Evolutionary conservation across 2,797 vertebrate genomes (phyloP).

Genomic region (Onychomys leucogaster): DNA sequence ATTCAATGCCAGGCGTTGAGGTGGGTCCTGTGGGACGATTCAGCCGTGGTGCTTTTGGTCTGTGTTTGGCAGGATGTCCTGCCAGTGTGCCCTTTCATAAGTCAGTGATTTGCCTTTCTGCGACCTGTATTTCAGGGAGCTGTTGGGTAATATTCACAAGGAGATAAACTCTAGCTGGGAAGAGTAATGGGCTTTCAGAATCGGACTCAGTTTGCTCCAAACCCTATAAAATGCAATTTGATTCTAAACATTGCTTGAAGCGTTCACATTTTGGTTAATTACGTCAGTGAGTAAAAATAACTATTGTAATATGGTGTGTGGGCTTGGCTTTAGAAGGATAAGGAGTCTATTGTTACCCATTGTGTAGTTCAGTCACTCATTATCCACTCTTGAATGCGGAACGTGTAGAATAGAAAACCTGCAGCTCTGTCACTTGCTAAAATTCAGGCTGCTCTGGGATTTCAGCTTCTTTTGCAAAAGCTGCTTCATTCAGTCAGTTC

Average conservation of each 20-base stretch:
- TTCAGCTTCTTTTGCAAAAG: background rate
- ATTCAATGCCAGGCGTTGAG: background rate
- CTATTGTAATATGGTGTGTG: slow-evolving; percentile 76
- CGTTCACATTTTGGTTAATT: slow-evolving; percentile 77
- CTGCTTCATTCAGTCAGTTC: background rate
- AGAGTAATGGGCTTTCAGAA: slow-evolving; percentile 53
- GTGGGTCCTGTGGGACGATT: background rate
- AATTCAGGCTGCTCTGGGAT: background rate
- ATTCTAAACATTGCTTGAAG: slow-evolving; percentile 71
- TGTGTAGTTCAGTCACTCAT: slow-evolving; percentile 65
- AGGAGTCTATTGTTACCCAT: slow-evolving; percentile 75
- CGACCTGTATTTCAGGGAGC: background rate
- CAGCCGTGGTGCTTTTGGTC: background rate
- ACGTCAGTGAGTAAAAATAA: slow-evolving; percentile 80
- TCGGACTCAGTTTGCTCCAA: background rate
- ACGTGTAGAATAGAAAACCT: slow-evolving; percentile 10
- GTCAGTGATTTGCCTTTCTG: background rate
- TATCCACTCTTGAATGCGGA: slow-evolving; percentile 32
- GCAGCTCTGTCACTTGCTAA: slow-evolving; percentile 13
- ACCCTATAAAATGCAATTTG: slow-evolving; percentile 60
- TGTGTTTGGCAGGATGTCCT: background rate
- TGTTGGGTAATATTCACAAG: background rate
- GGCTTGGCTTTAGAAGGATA: slow-evolving; percentile 75
- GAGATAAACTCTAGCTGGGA: background rate
- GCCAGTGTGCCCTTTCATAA: background rate